These are phyloP conservation scores for Stichopus horrens DNA, from an alignment of 53 echinoderm and acorn worm genomes.

Conservation along the genomic window DNA sequence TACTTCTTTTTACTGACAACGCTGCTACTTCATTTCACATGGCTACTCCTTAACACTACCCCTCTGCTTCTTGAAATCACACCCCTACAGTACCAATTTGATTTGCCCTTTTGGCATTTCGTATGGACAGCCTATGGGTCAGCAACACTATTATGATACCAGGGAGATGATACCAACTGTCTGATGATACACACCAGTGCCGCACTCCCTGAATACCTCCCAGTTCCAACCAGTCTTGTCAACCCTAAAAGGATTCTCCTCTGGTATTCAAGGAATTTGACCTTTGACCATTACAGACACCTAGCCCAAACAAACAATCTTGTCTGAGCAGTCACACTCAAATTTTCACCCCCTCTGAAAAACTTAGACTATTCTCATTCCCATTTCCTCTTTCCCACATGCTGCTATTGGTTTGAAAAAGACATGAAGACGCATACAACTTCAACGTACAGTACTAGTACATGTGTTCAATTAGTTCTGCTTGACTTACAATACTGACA, in stretches of 20 bases:
- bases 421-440: too few relatives aligned
- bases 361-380: not conserved
- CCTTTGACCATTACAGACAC: not conserved
- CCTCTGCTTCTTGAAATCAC: not conserved
- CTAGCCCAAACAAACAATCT: slow-evolving; percentile 22
- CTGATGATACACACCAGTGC: too few relatives aligned
- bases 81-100: not conserved
- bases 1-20: too few relatives aligned
- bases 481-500: not conserved
- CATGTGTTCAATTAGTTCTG: not conserved
- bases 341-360: not conserved
- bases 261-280: slow-evolving; percentile 33
- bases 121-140: too few relatives aligned
- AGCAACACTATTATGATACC: too few relatives aligned
- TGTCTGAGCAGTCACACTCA: not conserved
- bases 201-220: too few relatives aligned
- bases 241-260: slow-evolving; percentile 34
- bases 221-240: not conserved
- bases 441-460: not conserved
- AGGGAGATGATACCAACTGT: too few relatives aligned
- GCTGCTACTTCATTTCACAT: too few relatives aligned
- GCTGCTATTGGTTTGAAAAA: not conserved
- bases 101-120: not conserved
- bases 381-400: not conserved
- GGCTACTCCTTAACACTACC: not conserved